These are phyloP conservation scores for Chrysomela aeneicollis DNA, from an alignment of 2,888 invertebrate species.

Conservation along the genomic window DNA sequence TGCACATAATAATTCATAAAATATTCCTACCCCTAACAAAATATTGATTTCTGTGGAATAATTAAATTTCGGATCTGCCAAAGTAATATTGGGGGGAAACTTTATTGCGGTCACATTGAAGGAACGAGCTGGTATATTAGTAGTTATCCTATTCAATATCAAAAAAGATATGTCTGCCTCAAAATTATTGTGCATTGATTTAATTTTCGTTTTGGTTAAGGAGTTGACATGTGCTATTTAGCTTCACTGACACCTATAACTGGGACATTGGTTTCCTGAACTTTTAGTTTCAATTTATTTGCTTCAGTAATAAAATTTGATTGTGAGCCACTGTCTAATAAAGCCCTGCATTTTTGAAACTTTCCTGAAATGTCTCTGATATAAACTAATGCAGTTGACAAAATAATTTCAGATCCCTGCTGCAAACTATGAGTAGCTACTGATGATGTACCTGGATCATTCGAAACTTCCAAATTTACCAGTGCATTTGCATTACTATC, in stretches of 20 bases:
- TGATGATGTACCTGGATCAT: no score
- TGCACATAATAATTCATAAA: constrained; percentile 21
- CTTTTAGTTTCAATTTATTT: constrained; percentile 9
- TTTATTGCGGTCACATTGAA: constrained; percentile 6
- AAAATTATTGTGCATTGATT: constrained; percentile 19
- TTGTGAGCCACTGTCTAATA: constrained; percentile 7
- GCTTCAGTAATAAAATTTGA: constrained; percentile 9
- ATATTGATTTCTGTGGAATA: constrained; percentile 19
- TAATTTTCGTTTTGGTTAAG: constrained; percentile 1
- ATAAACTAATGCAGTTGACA: constrained; percentile 6
- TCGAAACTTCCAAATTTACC: background rate
- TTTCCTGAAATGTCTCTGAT: background rate
- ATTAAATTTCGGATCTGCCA: constrained; percentile 23
- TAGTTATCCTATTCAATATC: background rate
- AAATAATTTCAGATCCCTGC: constrained; percentile 8
- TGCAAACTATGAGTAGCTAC: constrained; percentile 8
- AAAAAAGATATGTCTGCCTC: constrained; percentile 6
- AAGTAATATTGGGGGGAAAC: constrained; percentile 14
- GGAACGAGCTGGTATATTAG: background rate
- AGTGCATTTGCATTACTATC: background rate
- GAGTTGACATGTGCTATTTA: constrained; percentile 2
- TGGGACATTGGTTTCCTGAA: background rate
- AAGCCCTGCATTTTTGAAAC: background rate
- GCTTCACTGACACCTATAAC: constrained; percentile 5
- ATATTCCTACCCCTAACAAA: constrained; percentile 26